Evolutionary conservation across 2,888 invertebrate genomes (phyloP).

Genomic region (Nymphalis urticae): DNA sequence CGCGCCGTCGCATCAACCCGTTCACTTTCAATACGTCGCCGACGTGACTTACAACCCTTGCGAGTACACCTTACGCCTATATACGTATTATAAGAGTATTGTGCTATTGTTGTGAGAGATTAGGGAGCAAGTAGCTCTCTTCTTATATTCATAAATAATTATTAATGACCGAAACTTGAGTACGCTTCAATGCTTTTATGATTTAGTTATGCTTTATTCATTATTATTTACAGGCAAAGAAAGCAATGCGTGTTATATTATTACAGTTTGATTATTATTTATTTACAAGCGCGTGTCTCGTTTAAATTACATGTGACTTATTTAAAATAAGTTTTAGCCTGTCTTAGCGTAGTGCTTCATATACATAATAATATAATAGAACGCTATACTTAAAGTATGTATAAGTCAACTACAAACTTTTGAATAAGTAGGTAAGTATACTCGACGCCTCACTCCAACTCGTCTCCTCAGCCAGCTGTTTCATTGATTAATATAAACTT

Average conservation of each 20-base stretch:
- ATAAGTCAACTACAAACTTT: too few species aligned
- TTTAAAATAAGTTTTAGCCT: not conserved
- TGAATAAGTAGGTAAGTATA: too few species aligned
- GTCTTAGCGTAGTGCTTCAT: too few species aligned
- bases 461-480: too few species aligned
- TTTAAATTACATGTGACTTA: not conserved
- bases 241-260: not conserved
- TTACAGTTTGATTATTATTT: conserved; percentile 1
- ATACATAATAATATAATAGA: too few species aligned
- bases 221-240: not conserved
- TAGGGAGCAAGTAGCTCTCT: conserved; percentile 17
- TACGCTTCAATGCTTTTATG: not conserved
- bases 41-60: conserved; percentile 22
- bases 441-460: too few species aligned
- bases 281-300: not conserved
- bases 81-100: conserved; percentile 7
- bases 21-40: conserved; percentile 26
- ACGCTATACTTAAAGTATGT: too few species aligned
- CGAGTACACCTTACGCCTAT: conserved; percentile 18
- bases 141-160: not conserved
- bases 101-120: conserved; percentile 10
- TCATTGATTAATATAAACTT: too few species aligned
- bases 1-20: conserved; percentile 25
- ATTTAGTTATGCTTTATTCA: conserved; percentile 3
- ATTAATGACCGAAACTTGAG: conserved; percentile 6